These are phyloP conservation scores for Cyclina sinensis DNA, from an alignment of 1,140 invertebrate genomes.

Conservation along the genomic window DNA sequence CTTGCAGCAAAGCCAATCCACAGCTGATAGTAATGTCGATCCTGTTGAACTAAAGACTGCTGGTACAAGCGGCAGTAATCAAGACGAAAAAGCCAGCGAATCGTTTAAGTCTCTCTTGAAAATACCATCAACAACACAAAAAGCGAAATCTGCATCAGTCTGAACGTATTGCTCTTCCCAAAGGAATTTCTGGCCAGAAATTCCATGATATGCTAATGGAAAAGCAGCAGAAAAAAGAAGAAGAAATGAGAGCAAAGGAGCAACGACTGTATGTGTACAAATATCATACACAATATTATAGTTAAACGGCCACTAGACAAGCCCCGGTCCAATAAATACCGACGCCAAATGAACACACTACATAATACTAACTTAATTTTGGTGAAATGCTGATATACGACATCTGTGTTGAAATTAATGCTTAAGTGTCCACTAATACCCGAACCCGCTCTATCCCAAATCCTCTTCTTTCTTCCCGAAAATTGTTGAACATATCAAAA, in stretches of 20 bases:
- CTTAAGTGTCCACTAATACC: conserved; percentile 28
- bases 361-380: neutral
- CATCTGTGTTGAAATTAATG: too few species aligned
- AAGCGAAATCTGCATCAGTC: neutral
- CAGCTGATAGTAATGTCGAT: neutral
- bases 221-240: neutral
- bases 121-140: too few species aligned
- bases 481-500: too few species aligned
- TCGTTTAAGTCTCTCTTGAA: too few species aligned
- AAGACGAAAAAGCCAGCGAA: too few species aligned
- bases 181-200: neutral
- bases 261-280: neutral
- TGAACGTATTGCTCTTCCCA: neutral
- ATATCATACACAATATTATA: too few species aligned
- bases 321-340: neutral
- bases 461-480: too few species aligned
- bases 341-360: too few species aligned
- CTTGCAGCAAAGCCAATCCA: too few species aligned
- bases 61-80: neutral
- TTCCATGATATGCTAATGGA: neutral
- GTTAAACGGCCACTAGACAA: neutral
- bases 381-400: neutral
- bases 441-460: conserved; percentile 16
- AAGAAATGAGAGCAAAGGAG: neutral
- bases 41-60: neutral